A percentile compares a stretch with the other conserved stretches of the same genome.
Evolutionary conservation across 1,140 invertebrate genomes (phyloP).

Genomic region (Periplaneta americana): DNA sequence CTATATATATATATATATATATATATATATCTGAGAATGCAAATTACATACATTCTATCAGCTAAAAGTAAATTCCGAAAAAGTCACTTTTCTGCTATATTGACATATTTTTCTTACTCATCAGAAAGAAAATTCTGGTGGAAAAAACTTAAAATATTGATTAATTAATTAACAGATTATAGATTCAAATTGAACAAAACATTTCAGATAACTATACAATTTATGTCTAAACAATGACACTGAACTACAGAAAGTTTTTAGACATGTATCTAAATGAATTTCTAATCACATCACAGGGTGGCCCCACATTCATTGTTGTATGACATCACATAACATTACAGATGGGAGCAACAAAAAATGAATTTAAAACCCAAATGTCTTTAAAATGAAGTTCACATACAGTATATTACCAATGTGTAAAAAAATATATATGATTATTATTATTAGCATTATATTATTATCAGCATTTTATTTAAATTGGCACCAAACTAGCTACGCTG

Average conservation of each 20-base stretch:
- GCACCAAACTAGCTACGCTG: neutral
- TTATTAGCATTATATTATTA: neutral
- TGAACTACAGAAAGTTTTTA: neutral
- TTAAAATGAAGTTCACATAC: neutral
- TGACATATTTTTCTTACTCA: too few species aligned
- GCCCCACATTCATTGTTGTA: neutral
- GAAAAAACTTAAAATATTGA: too few species aligned
- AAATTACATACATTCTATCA: too few species aligned
- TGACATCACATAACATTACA: neutral
- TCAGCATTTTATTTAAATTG: neutral
- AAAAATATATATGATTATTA: neutral
- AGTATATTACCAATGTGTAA: neutral
- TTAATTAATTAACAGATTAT: too few species aligned
- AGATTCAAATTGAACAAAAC: too few species aligned
- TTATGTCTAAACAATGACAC: too few species aligned
- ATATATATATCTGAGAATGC: too few species aligned
- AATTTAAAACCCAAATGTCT: neutral
- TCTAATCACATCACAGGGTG: neutral
- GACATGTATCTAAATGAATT: neutral
- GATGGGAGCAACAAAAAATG: neutral
- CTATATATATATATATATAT: too few species aligned
- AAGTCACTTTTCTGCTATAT: too few species aligned
- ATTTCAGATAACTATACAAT: too few species aligned
- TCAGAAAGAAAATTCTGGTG: too few species aligned
- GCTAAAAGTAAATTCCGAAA: too few species aligned